Base-by-base conservation (phyloP, 2,113 vertebrate genomes). In the Galemys pyrenaicus region DNA sequence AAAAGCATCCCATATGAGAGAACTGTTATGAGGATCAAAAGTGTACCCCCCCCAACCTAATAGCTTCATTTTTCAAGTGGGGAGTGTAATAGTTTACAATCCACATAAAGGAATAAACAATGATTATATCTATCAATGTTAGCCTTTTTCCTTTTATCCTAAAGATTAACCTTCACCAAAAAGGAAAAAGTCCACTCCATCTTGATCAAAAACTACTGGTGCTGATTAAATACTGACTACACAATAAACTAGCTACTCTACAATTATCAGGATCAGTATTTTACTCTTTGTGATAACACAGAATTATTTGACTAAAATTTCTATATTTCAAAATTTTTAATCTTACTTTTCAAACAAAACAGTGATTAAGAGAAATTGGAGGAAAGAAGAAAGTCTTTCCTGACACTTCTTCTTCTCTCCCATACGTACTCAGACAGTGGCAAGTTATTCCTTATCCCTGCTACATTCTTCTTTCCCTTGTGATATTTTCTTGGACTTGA, bases 331-430 rank as follows among this genome's bases (percentile, higher is more conserved):
- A 41, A 39, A 30, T 2, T 58, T 83, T 68, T 64, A 39, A 30
- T 77, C 92, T 71, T 71, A 39, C 37, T 65, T 89, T 79, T 68
- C 77, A 37, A 75, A 77, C 26, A 65, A n/a, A 94, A 54, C 26
- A 44, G 70, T 32, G 35, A 56, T n/a, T 68, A 30, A 46, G 51
- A 71, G 9, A 32, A 83, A 39, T 20, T 41, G 8, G 16, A 67
- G n/a, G 22, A 15, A 62, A 60, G 15, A 67, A 56, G 46, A 15
- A 49, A 56, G 46, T 32, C 32, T 86, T 73, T 65, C 70, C 10
- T 19, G 39, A 9, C 15, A 16, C 13, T 9, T 35, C 26, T 9
- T 77, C 64, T 65, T 35, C 60, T 70, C 51, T 54, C 46, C 46
- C n/a, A 11, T 46, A 35, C 19, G 9, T 2, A 35, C 44, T 35